Evolutionary conservation across 1,140 invertebrate genomes (phyloP), one percentile per base, ranked within the genome.

Genomic region (Parapsyche elsis): DNA sequence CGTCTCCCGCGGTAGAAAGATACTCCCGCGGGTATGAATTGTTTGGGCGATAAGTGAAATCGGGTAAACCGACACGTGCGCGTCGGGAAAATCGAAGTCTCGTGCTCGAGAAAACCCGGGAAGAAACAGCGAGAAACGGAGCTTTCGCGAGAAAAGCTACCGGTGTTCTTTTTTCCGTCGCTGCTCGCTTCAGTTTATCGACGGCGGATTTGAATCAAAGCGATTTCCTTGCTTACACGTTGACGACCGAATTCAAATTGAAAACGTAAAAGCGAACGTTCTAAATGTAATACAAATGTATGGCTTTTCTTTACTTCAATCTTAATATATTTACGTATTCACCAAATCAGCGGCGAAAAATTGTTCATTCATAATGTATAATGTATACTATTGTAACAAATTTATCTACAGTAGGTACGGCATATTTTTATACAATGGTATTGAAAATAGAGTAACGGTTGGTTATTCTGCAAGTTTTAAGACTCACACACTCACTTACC

Each of bases 11-110:
- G 49, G 49, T 53, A 53, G 12, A 53, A 53, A 53, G 49, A 14
- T 53, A 67, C 59, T 4, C 59, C 59, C n/a, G 10, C 49, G n/a
- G 64, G 64, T 26, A 19, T 2, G 49, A 53, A 53, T 53, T 53
- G 49, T 53, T 53, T 16, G 49, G 49, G 49, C 64, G n/a, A 23
- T 67, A 67, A 67, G 64, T 30, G 64, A 67, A 67, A 67, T 67
- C 64, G 64, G 64, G 64, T 67, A 67, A 67, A 67, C 64, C 64
- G 23, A 67, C 64, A 67, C 64, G 64, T 12, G 23, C 19, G 24
- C 5, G 24, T 26, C 1, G 49, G 14, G 9, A 26, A 26, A 16
- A 53, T 53, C 49, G 49, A 53, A 53, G 49, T 38, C 49, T 12
- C 45, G 12, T 12, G 45, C 12, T 46, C 30, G 30, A 10, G 49